A percentile compares a stretch with the other conserved stretches of the same genome.
phyloP scores from a whole-genome alignment of 1,140 invertebrate genomes.

The Dryas iulia region DNA sequence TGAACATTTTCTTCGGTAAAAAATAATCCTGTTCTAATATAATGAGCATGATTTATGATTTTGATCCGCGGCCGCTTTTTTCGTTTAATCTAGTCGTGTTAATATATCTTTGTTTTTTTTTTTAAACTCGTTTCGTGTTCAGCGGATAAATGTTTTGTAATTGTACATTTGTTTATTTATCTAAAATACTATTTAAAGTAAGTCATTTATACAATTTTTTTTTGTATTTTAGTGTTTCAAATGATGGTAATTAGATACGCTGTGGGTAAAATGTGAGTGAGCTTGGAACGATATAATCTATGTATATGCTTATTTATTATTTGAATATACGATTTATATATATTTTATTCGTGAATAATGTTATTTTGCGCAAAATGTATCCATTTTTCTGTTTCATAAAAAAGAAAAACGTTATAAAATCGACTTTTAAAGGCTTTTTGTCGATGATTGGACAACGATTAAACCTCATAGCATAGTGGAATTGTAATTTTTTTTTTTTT shows the following conservation, averaged over 20 bases:
- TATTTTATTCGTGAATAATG: not conserved
- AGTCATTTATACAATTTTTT: conserved; percentile 16
- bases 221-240: not conserved
- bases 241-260: not conserved
- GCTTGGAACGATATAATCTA: not conserved
- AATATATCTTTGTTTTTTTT: conserved; percentile 68
- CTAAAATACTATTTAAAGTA: conserved; percentile 26
- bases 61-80: conserved; percentile 67
- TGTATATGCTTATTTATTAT: not conserved
- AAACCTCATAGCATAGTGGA: not conserved
- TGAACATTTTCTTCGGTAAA: conserved; percentile 77
- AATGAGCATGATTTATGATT: conserved; percentile 80
- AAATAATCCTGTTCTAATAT: conserved; percentile 79
- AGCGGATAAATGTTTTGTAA: conserved; percentile 35
- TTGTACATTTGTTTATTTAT: conserved; percentile 38
- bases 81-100: conserved; percentile 67
- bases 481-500: no score
- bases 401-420: no score
- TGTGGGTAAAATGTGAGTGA: not conserved
- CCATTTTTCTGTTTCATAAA: no score
- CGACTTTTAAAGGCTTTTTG: not conserved
- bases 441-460: not conserved
- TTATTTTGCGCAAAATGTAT: no score
- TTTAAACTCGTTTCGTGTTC: conserved; percentile 43
- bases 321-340: not conserved